Percentiles rank a stretch among this genome's conserved stretches.
Evolutionary conservation across 2,888 invertebrate genomes (phyloP).

Genomic region (Pterostichus madidus): DNA sequence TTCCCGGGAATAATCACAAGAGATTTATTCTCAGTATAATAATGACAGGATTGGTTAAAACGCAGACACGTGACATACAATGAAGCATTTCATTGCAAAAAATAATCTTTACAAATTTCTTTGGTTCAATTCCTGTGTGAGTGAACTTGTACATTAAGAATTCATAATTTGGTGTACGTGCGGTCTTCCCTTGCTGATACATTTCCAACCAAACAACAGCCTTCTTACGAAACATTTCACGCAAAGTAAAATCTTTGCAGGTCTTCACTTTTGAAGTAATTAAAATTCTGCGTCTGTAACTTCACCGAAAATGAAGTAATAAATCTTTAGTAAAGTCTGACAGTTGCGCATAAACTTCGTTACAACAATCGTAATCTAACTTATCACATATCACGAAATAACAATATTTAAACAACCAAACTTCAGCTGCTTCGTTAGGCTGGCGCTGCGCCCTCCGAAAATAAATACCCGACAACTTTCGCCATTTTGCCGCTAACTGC

Average conservation of each 20-base stretch:
- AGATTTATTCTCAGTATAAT: too few species aligned
- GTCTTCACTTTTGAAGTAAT: background rate
- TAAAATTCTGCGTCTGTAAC: slow-evolving; percentile 16
- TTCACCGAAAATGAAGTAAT: slow-evolving; percentile 13
- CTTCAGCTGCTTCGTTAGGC: slow-evolving; percentile 2
- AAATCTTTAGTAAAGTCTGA: slow-evolving; percentile 34
- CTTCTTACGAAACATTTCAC: too few species aligned
- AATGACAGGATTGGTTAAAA: too few species aligned
- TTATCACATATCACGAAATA: slow-evolving; percentile 55
- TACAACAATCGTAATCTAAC: slow-evolving; percentile 38
- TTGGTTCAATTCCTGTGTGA: too few species aligned
- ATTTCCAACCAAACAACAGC: too few species aligned
- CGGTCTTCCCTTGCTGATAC: too few species aligned
- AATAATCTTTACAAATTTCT: too few species aligned
- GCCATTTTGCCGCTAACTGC: slow-evolving; percentile 36
- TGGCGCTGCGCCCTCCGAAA: background rate
- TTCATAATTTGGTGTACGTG: too few species aligned
- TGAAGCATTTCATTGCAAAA: too few species aligned
- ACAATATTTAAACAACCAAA: slow-evolving; percentile 44
- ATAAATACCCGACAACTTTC: slow-evolving; percentile 33
- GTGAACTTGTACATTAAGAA: too few species aligned
- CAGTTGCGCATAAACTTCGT: slow-evolving; percentile 27
- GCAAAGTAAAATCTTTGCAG: background rate
- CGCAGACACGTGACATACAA: too few species aligned
- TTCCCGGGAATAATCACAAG: too few species aligned